Conservation (phyloP, 2,797 vertebrate species). For the Hydrophis major region DNA sequence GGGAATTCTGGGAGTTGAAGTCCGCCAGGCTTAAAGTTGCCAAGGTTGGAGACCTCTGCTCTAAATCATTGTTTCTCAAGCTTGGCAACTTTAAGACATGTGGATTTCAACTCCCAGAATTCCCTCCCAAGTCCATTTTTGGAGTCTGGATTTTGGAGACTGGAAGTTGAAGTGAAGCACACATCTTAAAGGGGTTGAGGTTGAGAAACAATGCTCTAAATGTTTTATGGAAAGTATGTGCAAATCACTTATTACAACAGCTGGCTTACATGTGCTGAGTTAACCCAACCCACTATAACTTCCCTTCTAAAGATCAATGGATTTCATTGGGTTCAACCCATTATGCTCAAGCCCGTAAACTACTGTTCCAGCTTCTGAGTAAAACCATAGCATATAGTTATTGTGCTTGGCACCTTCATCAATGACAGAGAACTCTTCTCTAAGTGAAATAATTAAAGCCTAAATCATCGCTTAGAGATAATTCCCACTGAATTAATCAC, state of each 20-base stretch:
- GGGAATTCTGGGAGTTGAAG: too few relatives aligned
- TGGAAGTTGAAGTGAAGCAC: background rate
- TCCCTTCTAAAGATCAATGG: background rate
- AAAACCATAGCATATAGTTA: background rate
- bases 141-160: background rate
- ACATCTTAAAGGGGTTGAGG: background rate
- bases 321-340: background rate
- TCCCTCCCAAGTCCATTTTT: background rate
- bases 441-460: background rate
- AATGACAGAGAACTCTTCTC: background rate
- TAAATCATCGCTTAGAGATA: background rate
- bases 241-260: background rate
- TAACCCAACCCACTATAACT: background rate
- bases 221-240: background rate
- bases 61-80: too few relatives aligned
- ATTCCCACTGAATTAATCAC: background rate
- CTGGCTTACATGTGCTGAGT: background rate
- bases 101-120: background rate
- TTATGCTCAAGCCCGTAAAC: background rate
- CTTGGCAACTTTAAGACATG: background rate
- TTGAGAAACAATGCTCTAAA: background rate
- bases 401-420: background rate
- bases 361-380: background rate
- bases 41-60: too few relatives aligned
- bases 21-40: too few relatives aligned